Evolutionary conservation across 2,797 vertebrate species (phyloP).

Genomic region (Sus cebifrons): DNA sequence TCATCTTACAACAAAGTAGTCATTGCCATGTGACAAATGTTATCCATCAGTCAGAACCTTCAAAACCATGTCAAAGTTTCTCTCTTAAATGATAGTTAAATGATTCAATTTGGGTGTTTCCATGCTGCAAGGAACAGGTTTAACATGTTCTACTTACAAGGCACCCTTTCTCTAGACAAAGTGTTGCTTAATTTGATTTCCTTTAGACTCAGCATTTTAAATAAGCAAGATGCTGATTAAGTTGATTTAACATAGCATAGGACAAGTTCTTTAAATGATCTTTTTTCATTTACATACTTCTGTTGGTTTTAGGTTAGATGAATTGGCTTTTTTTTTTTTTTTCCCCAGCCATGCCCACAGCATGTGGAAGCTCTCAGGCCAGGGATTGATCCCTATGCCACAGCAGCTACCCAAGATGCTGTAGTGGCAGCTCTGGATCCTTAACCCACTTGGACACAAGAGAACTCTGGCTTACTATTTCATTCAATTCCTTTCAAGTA

Average conservation of each 20-base stretch:
- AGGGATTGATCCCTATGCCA: too few species aligned
- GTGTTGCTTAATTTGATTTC: slow-evolving; percentile 56
- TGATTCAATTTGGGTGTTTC: slow-evolving; percentile 62
- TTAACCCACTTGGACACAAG: too few species aligned
- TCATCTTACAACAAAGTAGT: neutral
- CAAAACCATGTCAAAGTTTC: neutral
- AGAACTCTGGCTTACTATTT: neutral
- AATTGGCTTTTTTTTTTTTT: neutral
- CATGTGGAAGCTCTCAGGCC: too few species aligned
- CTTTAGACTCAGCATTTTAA: slow-evolving; percentile 71
- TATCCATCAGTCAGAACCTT: neutral
- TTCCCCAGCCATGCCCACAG: too few species aligned
- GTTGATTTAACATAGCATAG: neutral
- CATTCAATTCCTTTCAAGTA: slow-evolving; percentile 5
- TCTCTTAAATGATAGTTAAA: neutral
- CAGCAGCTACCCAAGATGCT: too few species aligned
- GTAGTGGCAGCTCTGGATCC: too few species aligned
- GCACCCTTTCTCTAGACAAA: slow-evolving; percentile 58
- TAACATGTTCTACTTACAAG: neutral
- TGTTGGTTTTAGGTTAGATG: neutral
- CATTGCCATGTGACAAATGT: neutral
- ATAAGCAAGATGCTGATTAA: neutral
- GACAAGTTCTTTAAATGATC: neutral
- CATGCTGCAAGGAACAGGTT: slow-evolving; percentile 26
- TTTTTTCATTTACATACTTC: neutral